Evolutionary conservation across 2,888 invertebrate species (phyloP).

Genomic region (Athetis lepigone): DNA sequence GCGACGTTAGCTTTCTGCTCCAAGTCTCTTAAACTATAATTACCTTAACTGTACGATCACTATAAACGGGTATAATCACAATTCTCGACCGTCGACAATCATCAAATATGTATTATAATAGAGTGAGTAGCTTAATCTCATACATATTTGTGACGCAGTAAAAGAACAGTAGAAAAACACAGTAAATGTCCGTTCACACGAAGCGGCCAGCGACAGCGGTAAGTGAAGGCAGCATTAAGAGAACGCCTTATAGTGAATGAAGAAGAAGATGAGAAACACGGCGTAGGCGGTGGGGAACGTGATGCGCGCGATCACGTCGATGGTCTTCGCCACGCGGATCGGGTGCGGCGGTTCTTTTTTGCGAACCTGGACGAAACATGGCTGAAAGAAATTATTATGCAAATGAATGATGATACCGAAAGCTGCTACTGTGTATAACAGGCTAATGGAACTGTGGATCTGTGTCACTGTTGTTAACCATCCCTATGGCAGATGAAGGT

Average conservation of each 20-base stretch:
- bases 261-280: constrained; percentile 98
- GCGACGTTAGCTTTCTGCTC: constrained; percentile 72
- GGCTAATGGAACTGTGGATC: constrained; percentile 55
- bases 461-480: constrained; percentile 31
- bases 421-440: constrained; percentile 72
- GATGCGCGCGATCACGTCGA: constrained; percentile 98
- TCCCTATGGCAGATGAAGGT: constrained; percentile 39
- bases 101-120: constrained; percentile 73
- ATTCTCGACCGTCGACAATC: constrained; percentile 76
- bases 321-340: constrained; percentile 97
- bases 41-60: constrained; percentile 73
- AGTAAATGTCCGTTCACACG: constrained; percentile 75
- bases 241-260: constrained; percentile 97
- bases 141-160: constrained; percentile 75
- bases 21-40: constrained; percentile 70
- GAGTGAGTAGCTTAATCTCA: constrained; percentile 70
- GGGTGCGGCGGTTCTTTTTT: constrained; percentile 98
- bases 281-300: constrained; percentile 98
- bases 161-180: constrained; percentile 74
- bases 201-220: constrained; percentile 76
- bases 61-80: constrained; percentile 78
- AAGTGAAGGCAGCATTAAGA: constrained; percentile 89
- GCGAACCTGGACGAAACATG: constrained; percentile 96
- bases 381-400: constrained; percentile 91
- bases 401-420: constrained; percentile 83